Evolutionary conservation across 2,797 vertebrate species (phyloP).

Genomic region (Urosaurus nigricauda): DNA sequence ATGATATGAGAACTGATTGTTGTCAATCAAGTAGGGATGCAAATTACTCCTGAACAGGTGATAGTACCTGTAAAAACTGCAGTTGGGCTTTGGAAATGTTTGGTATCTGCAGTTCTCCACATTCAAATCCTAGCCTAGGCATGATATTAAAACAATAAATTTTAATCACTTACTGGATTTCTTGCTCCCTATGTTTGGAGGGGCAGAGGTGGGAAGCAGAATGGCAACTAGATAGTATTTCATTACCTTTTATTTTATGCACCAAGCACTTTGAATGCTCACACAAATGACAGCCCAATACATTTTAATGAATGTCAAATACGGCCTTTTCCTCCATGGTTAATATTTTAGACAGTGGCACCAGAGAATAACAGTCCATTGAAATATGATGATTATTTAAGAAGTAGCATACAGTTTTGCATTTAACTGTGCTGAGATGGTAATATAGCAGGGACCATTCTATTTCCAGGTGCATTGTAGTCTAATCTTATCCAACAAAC

Average conservation of each 20-base stretch:
- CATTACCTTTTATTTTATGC: conserved; percentile 53
- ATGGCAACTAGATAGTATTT: conserved; percentile 34
- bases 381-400: conserved; percentile 51
- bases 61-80: not conserved
- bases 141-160: not conserved
- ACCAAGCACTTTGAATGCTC: conserved; percentile 37
- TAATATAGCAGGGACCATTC: not conserved
- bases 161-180: conserved; percentile 27
- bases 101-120: not conserved
- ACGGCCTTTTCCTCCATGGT: conserved; percentile 29
- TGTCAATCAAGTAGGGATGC: not conserved
- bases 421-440: conserved; percentile 42
- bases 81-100: not conserved
- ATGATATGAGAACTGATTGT: not conserved
- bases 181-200: not conserved
- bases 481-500: conserved; percentile 6
- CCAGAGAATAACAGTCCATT: conserved; percentile 13
- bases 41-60: not conserved
- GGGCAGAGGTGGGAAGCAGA: conserved; percentile 5
- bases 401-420: conserved; percentile 48
- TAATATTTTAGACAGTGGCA: conserved; percentile 43
- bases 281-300: conserved; percentile 34
- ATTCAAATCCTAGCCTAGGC: not conserved
- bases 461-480: not conserved
- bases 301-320: conserved; percentile 59